Base-by-base conservation (phyloP, 2,797 vertebrate genomes). In the Sphaeramia orbicularis region DNA sequence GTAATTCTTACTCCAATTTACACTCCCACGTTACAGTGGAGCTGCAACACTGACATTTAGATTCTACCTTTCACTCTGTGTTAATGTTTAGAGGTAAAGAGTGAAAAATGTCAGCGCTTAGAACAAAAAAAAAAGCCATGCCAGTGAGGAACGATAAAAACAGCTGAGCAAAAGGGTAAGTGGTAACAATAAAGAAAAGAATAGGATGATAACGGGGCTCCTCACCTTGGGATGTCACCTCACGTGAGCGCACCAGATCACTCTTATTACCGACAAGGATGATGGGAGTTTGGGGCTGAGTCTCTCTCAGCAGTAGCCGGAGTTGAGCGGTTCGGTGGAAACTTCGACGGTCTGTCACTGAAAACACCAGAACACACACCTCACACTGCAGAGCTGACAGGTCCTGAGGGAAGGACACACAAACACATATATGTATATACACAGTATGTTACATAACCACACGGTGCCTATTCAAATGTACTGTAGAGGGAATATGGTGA, bases 261-360 rank as follows among this genome's bases (percentile, higher is more conserved):
- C 95, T 96, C 89, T 96, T 96, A 83, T 96, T 96, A 58, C 95
- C 96, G 3, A 96, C 95, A 1, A 96, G 92, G 87, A 96, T 95
- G 76, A 96, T 94, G 54, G 95, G 95, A 37, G 95, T 93, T 36
- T 95, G 94, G 0, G 93, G 95, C 64, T 95, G 93, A 7, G 92
- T 95, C 80, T 95, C 92, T 49, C 93, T 94, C 21, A 94, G 89
- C 42, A 95, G 93, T 14, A 96, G 94, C 45, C 93, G 89, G n/a
- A 96, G 92, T 16, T 95, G 94, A 37, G 95, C 94, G 0, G 95
- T 94, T 50, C 93, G 94, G 71, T 95, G 94, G 86, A 96, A 96
- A 44, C 95, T 96, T 16, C 91, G 80, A 42, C 96, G 88, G 82
- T 96, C 95, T 0, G 95, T 96, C 84, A 96, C 94, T 0, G 95